phyloP scores from a whole-genome alignment of 2,888 invertebrate species.

The Agrotis exclamationis region DNA sequence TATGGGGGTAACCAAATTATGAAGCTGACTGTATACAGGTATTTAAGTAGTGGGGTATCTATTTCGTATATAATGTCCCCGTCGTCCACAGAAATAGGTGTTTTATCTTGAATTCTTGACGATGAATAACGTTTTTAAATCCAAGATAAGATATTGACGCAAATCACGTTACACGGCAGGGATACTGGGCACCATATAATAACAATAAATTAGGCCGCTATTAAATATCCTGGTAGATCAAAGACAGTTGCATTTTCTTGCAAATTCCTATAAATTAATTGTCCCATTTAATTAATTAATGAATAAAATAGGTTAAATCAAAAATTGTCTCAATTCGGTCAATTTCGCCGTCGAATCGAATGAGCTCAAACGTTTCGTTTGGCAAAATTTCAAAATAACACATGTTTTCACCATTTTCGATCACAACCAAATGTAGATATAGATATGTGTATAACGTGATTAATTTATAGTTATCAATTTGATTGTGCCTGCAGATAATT shows the following conservation, averaged over 20 bases:
- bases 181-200: too few species aligned
- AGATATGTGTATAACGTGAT: slow-evolving; percentile 47
- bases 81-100: slow-evolving; percentile 5
- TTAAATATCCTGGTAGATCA: slow-evolving; percentile 8
- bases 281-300: background rate
- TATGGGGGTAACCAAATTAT: too few species aligned
- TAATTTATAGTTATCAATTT: slow-evolving; percentile 78
- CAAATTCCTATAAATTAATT: background rate
- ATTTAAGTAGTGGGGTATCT: background rate
- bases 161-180: slow-evolving; percentile 42
- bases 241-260: background rate
- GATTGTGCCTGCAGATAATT: slow-evolving; percentile 85
- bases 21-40: too few species aligned
- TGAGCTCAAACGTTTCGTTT: slow-evolving; percentile 44
- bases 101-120: slow-evolving; percentile 45
- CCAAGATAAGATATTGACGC: slow-evolving; percentile 60
- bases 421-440: slow-evolving; percentile 42
- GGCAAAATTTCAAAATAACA: slow-evolving; percentile 4
- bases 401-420: slow-evolving; percentile 42
- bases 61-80: background rate
- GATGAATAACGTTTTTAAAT: slow-evolving; percentile 47
- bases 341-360: background rate
- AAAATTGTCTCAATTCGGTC: background rate
- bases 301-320: too few species aligned
- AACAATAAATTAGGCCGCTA: slow-evolving; percentile 9